A percentile compares a stretch with the other conserved stretches of the same genome.
phyloP scores from a whole-genome alignment of 2,888 invertebrate species.

The Osmoderma eremita region DNA sequence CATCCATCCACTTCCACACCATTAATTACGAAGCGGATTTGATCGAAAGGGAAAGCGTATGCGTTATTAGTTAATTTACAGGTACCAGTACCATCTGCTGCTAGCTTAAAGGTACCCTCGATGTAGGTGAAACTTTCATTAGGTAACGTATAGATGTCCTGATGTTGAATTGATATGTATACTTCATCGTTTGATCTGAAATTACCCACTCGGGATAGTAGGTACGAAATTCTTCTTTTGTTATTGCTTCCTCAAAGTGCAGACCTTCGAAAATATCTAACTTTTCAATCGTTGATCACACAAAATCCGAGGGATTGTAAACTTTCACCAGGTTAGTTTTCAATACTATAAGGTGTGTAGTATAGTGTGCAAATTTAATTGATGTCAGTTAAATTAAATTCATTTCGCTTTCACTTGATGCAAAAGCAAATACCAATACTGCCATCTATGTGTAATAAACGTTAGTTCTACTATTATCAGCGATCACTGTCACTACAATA shows the following conservation, averaged over 20 bases:
- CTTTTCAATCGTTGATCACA: slow-evolving; percentile 13
- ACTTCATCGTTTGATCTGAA: slow-evolving; percentile 43
- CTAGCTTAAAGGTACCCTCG: slow-evolving; percentile 24
- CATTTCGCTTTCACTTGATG: too few relatives aligned
- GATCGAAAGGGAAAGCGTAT: slow-evolving; percentile 41
- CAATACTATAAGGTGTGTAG: too few relatives aligned
- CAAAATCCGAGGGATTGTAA: slow-evolving; percentile 28
- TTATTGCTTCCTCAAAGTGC: slow-evolving; percentile 33
- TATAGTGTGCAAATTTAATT: too few relatives aligned
- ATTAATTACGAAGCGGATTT: slow-evolving; percentile 43
- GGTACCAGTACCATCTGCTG: slow-evolving; percentile 6
- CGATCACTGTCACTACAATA: too few relatives aligned
- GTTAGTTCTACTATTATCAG: too few relatives aligned
- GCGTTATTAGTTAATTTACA: slow-evolving; percentile 38
- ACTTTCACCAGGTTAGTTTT: too few relatives aligned
- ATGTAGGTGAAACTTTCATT: slow-evolving; percentile 41
- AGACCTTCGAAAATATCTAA: slow-evolving; percentile 2
- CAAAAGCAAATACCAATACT: too few relatives aligned
- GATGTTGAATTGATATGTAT: slow-evolving; percentile 41
- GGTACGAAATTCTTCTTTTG: slow-evolving; percentile 38
- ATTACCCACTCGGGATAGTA: slow-evolving; percentile 39
- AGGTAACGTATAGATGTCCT: slow-evolving; percentile 41
- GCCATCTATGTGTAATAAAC: too few relatives aligned
- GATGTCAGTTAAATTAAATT: too few relatives aligned
- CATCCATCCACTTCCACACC: slow-evolving; percentile 42